Evolutionary conservation across 2,797 vertebrate genomes (phyloP).

Genomic region (Pristis pectinata): DNA sequence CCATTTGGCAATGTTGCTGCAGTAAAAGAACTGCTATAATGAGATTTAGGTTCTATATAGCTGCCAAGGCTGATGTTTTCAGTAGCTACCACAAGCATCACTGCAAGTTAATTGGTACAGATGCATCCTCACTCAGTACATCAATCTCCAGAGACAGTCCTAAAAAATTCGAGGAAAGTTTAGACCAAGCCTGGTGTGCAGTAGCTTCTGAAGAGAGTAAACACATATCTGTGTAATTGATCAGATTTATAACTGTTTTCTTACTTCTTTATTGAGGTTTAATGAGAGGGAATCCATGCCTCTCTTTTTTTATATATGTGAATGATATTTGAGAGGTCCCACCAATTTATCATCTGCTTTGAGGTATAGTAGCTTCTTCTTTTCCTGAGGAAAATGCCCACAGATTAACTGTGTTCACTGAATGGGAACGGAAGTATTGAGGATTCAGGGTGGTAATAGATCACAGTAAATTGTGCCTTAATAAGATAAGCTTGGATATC

Average conservation of each 20-base stretch:
- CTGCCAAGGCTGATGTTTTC: neutral
- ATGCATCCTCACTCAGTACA: neutral
- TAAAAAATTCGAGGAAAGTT: neutral
- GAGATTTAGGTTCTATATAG: neutral
- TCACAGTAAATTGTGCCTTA: too few species aligned
- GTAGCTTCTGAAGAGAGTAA: neutral
- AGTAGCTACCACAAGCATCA: neutral
- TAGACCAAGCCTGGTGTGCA: neutral
- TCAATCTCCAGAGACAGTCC: neutral
- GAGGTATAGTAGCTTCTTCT: neutral
- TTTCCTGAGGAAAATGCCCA: neutral
- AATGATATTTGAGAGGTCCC: neutral
- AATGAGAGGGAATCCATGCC: neutral
- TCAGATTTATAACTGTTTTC: neutral
- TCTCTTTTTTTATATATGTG: neutral
- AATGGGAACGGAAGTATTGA: neutral
- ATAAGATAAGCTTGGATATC: too few species aligned
- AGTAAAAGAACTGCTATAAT: neutral
- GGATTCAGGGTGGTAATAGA: neutral
- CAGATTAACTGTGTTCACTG: neutral
- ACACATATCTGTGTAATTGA: neutral
- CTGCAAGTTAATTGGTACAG: neutral
- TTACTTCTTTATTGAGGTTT: neutral
- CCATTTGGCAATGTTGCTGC: neutral
- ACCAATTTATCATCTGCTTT: neutral